These are phyloP conservation scores for Lypha dubia DNA, from an alignment of 2,888 invertebrate genomes.

Conservation along the genomic window DNA sequence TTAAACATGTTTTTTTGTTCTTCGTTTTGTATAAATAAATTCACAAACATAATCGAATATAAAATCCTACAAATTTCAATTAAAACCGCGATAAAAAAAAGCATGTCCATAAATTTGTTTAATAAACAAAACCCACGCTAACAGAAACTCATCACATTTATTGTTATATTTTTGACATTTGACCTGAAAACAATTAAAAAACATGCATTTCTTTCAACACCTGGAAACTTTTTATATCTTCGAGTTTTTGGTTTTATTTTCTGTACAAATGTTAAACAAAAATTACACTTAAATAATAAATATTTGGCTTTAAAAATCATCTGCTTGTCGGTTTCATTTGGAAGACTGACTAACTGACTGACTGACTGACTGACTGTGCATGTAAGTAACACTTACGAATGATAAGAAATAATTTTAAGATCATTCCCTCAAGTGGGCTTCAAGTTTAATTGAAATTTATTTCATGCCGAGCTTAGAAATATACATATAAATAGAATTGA, in stretches of 20 bases:
- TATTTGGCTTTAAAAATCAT: conserved; percentile 11
- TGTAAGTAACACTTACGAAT: not conserved
- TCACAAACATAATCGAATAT: not conserved
- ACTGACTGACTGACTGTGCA: no score
- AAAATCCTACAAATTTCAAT: conserved; percentile 15
- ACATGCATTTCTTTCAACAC: conserved; percentile 52
- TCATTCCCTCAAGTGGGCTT: conserved; percentile 33
- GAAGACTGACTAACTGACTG: no score
- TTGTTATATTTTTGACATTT: conserved; percentile 56
- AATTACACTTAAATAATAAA: conserved; percentile 17
- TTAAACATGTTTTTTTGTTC: not conserved
- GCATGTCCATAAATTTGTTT: conserved; percentile 6
- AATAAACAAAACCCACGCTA: conserved; percentile 47
- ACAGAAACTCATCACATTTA: conserved; percentile 19
- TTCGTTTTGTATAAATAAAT: no score
- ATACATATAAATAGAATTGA: conserved; percentile 24
- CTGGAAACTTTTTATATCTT: conserved; percentile 21
- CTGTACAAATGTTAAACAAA: conserved; percentile 1
- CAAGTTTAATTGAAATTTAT: conserved; percentile 23
- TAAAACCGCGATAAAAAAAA: conserved; percentile 27
- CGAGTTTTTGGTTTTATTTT: conserved; percentile 1
- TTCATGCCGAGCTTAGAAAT: conserved; percentile 43
- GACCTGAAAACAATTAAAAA: conserved; percentile 65
- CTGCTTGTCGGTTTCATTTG: conserved; percentile 1
- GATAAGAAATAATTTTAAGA: conserved; percentile 15